These are phyloP conservation scores for Brachirus orientalis DNA, from an alignment of 2,113 vertebrate species.

Conservation along the genomic window DNA sequence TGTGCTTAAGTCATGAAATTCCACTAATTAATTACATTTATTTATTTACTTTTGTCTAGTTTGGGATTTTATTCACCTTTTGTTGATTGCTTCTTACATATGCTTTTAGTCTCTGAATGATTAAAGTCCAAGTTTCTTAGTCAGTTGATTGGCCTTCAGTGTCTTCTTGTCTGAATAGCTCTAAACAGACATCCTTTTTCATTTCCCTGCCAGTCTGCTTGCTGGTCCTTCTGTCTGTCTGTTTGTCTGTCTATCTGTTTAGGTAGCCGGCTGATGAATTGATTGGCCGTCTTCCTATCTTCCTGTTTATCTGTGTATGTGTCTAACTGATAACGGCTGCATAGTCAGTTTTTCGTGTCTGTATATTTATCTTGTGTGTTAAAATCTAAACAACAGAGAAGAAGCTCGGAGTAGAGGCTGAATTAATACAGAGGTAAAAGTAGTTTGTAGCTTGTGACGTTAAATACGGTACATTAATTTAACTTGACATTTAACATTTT, in stretches of 20 bases:
- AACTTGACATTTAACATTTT: background rate
- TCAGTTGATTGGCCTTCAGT: constrained; percentile 26
- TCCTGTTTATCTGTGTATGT: constrained; percentile 40
- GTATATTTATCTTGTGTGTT: background rate
- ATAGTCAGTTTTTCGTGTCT: constrained; percentile 24
- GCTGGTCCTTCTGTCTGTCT: constrained; percentile 31
- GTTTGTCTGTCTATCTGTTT: constrained; percentile 14
- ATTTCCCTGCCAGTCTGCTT: constrained; percentile 37
- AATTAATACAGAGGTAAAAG: constrained; percentile 6
- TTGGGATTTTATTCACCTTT: background rate
- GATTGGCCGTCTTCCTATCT: constrained; percentile 33
- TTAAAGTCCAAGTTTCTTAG: constrained; percentile 19
- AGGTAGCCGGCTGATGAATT: constrained; percentile 41
- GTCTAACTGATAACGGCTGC: constrained; percentile 38
- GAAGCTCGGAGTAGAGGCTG: background rate
- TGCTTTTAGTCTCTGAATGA: constrained; percentile 8
- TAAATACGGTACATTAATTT: constrained; percentile 12
- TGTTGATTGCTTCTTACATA: constrained; percentile 15
- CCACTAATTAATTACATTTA: background rate
- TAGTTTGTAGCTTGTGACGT: background rate
- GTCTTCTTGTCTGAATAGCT: constrained; percentile 18
- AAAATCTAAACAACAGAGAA: background rate
- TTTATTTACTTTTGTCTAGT: background rate
- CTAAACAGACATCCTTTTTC: constrained; percentile 24
- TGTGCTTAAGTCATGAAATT: background rate